Conservation (phyloP, 2,797 vertebrate genomes). For the Trachurus trachurus region DNA sequence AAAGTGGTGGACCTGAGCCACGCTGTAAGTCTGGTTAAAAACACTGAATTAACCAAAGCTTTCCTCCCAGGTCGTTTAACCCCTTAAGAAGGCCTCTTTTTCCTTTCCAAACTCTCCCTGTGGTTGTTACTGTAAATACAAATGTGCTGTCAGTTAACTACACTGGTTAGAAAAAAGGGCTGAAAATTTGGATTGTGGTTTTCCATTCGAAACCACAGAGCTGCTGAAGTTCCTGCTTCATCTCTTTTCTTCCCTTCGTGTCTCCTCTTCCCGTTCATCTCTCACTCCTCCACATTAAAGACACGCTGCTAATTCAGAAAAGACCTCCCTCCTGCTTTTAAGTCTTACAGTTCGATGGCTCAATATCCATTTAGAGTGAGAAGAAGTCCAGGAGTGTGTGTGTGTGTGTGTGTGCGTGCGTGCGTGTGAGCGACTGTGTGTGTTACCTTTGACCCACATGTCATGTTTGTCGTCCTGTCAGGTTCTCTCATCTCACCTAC, state of each 20-base stretch:
- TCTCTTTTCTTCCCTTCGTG: conserved; percentile 29
- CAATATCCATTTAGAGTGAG: conserved; percentile 45
- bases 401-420: neutral
- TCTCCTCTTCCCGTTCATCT: conserved; percentile 33
- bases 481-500: conserved; percentile 20
- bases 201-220: conserved; percentile 86
- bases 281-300: conserved; percentile 49
- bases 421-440: neutral
- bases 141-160: conserved; percentile 61
- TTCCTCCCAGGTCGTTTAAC: conserved; percentile 40
- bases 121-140: conserved; percentile 55
- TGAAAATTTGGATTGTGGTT: conserved; percentile 57
- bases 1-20: neutral
- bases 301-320: conserved; percentile 70
- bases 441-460: conserved; percentile 50
- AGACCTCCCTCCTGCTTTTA: conserved; percentile 60
- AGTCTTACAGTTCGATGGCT: conserved; percentile 51
- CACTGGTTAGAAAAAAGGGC: conserved; percentile 51
- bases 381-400: neutral
- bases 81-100: conserved; percentile 14
- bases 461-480: conserved; percentile 7
- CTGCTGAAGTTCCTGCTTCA: conserved; percentile 72
- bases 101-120: conserved; percentile 35
- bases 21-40: neutral
- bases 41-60: neutral